Evolutionary conservation across 2,113 vertebrate species (phyloP).

Genomic region (Struthidea cinerea): DNA sequence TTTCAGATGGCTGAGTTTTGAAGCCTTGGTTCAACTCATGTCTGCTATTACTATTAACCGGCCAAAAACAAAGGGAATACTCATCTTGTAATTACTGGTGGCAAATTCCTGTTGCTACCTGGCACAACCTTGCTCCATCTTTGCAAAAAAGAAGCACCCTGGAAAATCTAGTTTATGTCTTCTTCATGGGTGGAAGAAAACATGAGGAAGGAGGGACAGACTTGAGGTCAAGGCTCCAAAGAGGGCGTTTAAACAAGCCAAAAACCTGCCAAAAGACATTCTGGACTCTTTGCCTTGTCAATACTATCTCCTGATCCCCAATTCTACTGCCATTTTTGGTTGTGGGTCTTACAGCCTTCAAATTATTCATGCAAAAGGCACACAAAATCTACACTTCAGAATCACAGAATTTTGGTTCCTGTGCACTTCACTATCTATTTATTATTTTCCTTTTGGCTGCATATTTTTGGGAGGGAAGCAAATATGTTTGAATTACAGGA

Average conservation of each 20-base stretch:
- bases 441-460: not conserved
- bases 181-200: not conserved
- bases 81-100: not conserved
- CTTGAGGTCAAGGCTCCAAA: not conserved
- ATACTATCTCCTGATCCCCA: not conserved
- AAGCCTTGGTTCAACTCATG: not conserved
- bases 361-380: not conserved
- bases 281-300: not conserved
- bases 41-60: not conserved
- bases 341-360: not conserved
- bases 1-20: constrained; percentile 4
- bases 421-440: not conserved
- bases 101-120: not conserved
- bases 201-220: not conserved
- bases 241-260: not conserved
- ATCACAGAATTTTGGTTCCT: not conserved
- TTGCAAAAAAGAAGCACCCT: not conserved
- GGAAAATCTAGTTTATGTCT: not conserved
- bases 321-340: not conserved
- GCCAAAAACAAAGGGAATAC: not conserved
- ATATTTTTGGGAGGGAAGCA: not conserved
- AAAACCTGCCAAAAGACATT: not conserved
- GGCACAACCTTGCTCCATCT: not conserved
- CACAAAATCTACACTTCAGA: not conserved
- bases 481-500: not conserved